Conservation (phyloP, 2,797 vertebrate species). For the Falco rusticolus region DNA sequence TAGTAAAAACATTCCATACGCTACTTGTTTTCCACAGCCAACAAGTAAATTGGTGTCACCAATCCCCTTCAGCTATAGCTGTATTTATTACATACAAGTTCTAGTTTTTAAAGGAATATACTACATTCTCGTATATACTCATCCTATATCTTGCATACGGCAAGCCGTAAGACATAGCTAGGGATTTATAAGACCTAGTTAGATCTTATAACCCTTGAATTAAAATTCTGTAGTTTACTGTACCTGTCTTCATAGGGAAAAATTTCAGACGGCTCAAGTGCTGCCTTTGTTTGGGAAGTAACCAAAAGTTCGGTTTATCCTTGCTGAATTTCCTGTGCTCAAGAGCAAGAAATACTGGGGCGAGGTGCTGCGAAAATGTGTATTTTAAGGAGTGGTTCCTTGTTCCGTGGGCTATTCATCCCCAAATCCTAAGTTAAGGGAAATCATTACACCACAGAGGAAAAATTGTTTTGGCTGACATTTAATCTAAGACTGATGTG, state of each 20-base stretch:
- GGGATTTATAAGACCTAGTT: not conserved
- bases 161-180: not conserved
- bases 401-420: not conserved
- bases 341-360: not conserved
- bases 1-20: not conserved
- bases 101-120: not conserved
- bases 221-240: not conserved
- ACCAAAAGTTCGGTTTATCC: not conserved
- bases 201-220: not conserved
- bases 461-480: not conserved
- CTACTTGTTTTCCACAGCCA: not conserved
- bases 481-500: not conserved
- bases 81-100: not conserved
- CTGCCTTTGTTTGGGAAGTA: not conserved
- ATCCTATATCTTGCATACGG: not conserved
- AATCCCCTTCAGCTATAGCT: not conserved
- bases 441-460: not conserved
- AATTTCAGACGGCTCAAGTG: not conserved
- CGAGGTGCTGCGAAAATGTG: not conserved
- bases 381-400: not conserved
- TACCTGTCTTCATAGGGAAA: not conserved
- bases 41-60: not conserved
- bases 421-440: not conserved
- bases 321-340: not conserved
- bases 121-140: not conserved